These are phyloP conservation scores for Platycheirus rosarum DNA, from an alignment of 2,888 invertebrate species.

Conservation along the genomic window DNA sequence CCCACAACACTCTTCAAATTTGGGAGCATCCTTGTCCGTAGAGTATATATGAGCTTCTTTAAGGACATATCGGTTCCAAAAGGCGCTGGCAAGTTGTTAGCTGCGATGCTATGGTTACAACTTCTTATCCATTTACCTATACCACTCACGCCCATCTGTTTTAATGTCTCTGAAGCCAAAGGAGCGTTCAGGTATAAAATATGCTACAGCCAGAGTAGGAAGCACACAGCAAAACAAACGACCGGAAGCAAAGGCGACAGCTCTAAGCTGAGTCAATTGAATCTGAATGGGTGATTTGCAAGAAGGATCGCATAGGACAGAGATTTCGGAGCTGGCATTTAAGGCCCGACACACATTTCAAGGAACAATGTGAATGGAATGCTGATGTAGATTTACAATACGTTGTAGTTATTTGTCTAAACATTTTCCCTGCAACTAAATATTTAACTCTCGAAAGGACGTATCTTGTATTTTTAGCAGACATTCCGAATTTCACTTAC, in stretches of 20 bases:
- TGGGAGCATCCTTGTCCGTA: slow-evolving; percentile 25
- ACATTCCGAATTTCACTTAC: no score
- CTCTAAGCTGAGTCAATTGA: slow-evolving; percentile 55
- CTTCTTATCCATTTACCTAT: background rate
- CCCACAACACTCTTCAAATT: background rate
- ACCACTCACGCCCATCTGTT: slow-evolving; percentile 21
- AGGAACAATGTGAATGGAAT: slow-evolving; percentile 42
- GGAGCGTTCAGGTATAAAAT: slow-evolving; percentile 1
- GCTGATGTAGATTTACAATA: slow-evolving; percentile 46
- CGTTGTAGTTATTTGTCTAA: no score
- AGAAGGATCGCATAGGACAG: slow-evolving; percentile 5
- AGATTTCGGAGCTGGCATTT: slow-evolving; percentile 45
- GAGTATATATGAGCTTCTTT: background rate
- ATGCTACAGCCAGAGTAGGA: background rate
- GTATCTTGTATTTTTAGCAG: no score
- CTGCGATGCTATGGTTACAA: no score
- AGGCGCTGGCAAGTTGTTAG: no score
- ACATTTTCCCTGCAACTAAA: no score
- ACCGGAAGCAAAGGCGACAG: slow-evolving; percentile 26
- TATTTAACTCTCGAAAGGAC: no score
- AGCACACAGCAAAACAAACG: slow-evolving; percentile 1
- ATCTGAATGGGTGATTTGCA: slow-evolving; percentile 42
- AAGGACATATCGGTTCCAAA: no score
- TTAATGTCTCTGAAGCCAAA: slow-evolving; percentile 6
- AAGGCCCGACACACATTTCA: slow-evolving; percentile 44